phyloP scores from a whole-genome alignment of 1,140 invertebrate genomes.

The Papilio dardanus region DNA sequence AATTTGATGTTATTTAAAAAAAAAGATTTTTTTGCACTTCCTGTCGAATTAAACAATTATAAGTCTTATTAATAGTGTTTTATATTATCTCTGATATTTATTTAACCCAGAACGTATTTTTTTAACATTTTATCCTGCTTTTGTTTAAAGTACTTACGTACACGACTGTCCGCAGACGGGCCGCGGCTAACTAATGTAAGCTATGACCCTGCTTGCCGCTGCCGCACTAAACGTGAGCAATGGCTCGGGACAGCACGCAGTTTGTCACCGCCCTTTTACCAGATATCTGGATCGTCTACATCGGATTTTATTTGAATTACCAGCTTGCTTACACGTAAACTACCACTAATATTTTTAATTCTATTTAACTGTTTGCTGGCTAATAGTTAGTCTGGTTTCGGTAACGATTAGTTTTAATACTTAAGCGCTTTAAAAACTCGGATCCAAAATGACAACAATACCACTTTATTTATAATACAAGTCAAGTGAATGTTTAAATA shows the following conservation, averaged over 20 bases:
- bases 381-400: no score
- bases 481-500: no score
- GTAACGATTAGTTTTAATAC: no score
- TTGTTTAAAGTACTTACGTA: background rate
- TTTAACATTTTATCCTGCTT: background rate
- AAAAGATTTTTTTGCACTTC: no score
- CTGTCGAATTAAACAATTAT: no score
- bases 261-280: constrained; percentile 45
- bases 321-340: background rate
- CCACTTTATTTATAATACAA: no score
- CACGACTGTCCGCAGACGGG: constrained; percentile 39
- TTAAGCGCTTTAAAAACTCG: no score
- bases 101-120: background rate
- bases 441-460: no score
- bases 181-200: constrained; percentile 49
- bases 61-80: no score
- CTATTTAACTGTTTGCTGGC: background rate
- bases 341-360: background rate
- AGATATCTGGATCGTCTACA: constrained; percentile 19
- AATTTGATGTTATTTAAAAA: background rate
- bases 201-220: constrained; percentile 47
- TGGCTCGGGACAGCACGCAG: constrained; percentile 32
- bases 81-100: no score
- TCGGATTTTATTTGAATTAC: constrained; percentile 15
- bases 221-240: constrained; percentile 43